Evolutionary conservation across 2,797 vertebrate species (phyloP).

Genomic region (Acrossocheilus fasciatus): DNA sequence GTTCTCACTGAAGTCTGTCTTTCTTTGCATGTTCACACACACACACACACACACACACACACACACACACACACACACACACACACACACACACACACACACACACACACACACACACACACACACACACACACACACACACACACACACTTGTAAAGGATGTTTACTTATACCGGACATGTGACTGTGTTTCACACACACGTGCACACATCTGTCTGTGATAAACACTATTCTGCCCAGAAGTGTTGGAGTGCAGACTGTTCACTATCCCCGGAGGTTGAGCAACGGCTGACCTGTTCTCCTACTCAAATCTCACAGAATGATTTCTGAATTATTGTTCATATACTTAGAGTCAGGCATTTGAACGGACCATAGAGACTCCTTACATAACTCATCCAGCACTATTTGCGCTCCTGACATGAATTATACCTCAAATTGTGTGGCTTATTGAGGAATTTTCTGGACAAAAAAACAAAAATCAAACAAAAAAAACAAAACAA

Average conservation of each 20-base stretch:
- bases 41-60: neutral
- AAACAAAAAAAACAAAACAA: too few relatives aligned
- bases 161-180: slow-evolving; percentile 15
- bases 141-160: neutral
- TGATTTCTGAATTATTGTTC: neutral
- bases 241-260: slow-evolving; percentile 56
- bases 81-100: too few relatives aligned
- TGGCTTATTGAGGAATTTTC: neutral
- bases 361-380: neutral
- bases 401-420: neutral
- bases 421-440: neutral
- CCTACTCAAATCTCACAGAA: neutral
- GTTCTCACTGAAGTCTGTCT: slow-evolving; percentile 6
- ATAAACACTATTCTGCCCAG: slow-evolving; percentile 19
- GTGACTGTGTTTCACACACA: slow-evolving; percentile 25
- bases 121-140: too few relatives aligned
- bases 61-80: too few relatives aligned
- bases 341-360: neutral
- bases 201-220: slow-evolving; percentile 24
- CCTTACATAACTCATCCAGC: neutral
- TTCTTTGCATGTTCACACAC: slow-evolving; percentile 35
- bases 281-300: slow-evolving; percentile 53
- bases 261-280: slow-evolving; percentile 57
- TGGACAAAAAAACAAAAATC: too few relatives aligned
- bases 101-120: neutral